Percentiles rank a stretch among this genome's conserved stretches.
Conservation (phyloP, 2,888 invertebrate genomes). For the Amphipoea lucens region DNA sequence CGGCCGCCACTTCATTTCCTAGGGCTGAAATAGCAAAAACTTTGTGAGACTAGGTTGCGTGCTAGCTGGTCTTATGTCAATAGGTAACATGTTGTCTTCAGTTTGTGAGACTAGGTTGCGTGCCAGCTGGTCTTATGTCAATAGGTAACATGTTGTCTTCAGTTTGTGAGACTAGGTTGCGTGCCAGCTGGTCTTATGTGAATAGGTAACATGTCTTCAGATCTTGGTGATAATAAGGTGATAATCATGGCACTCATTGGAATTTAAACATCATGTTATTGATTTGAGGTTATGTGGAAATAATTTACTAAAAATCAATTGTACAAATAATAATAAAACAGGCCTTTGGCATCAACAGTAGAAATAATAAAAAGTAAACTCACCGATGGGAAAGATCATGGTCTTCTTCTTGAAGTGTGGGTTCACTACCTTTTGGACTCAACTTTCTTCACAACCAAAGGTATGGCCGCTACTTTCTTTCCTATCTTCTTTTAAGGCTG, state of each 20-base stretch:
- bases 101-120: slow-evolving; percentile 21
- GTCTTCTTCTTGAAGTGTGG: slow-evolving; percentile 99
- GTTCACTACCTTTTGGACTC: slow-evolving; percentile 95
- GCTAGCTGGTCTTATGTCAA: no score
- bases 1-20: slow-evolving; percentile 97
- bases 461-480: slow-evolving; percentile 98
- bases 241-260: slow-evolving; percentile 80
- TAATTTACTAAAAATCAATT: slow-evolving; percentile 2
- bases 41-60: no score
- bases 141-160: no score
- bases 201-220: slow-evolving; percentile 64
- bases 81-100: slow-evolving; percentile 58
- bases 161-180: slow-evolving; percentile 11
- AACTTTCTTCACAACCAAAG: slow-evolving; percentile 96
- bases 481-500: slow-evolving; percentile 97
- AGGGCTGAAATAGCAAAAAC: slow-evolving; percentile 90
- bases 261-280: slow-evolving; percentile 81
- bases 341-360: background rate
- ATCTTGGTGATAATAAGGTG: slow-evolving; percentile 82
- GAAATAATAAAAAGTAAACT: slow-evolving; percentile 72
- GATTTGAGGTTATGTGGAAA: slow-evolving; percentile 77
- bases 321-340: background rate
- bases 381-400: slow-evolving; percentile 94
- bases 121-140: no score
- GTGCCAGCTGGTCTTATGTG: background rate